Conservation (phyloP, 2,797 vertebrate species). For the Myoxocephalus aenaeus region DNA sequence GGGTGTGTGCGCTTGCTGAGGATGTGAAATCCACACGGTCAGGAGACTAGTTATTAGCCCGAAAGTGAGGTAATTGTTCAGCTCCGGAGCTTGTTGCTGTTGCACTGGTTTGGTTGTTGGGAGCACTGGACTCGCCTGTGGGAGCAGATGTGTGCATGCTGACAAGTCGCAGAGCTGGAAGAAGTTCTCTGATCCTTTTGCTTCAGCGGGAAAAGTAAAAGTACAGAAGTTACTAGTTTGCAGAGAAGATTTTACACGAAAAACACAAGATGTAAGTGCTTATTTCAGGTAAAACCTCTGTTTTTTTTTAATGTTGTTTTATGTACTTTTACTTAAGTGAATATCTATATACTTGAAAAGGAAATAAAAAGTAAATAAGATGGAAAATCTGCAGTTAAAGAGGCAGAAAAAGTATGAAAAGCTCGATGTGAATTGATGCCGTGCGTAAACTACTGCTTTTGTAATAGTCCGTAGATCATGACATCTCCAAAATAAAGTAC, state of each 20-base stretch:
- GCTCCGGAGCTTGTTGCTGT: not conserved
- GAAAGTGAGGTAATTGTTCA: conserved; percentile 64
- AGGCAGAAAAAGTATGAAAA: not conserved
- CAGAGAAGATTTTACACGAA: not conserved
- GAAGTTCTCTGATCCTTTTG: not conserved
- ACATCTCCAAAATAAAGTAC: not conserved
- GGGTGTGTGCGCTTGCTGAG: conserved; percentile 44
- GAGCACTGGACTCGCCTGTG: conserved; percentile 18
- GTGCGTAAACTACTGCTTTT: not conserved
- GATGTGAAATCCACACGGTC: conserved; percentile 63
- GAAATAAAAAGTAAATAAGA: not conserved
- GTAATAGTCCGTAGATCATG: accelerated
- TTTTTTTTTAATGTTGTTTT: not conserved
- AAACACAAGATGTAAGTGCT: not conserved
- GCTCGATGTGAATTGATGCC: not conserved
- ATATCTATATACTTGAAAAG: not conserved
- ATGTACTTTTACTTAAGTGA: not conserved
- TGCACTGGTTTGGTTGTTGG: not conserved
- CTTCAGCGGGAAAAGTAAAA: not conserved
- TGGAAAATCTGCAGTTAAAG: not conserved
- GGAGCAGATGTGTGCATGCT: conserved; percentile 27
- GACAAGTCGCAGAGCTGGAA: not conserved
- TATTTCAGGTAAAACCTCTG: not conserved
- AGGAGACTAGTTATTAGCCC: conserved; percentile 50
- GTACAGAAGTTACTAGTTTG: not conserved